Evolutionary conservation across 2,113 vertebrate genomes (phyloP).

Genomic region (Dolichallabes microphthalmus): DNA sequence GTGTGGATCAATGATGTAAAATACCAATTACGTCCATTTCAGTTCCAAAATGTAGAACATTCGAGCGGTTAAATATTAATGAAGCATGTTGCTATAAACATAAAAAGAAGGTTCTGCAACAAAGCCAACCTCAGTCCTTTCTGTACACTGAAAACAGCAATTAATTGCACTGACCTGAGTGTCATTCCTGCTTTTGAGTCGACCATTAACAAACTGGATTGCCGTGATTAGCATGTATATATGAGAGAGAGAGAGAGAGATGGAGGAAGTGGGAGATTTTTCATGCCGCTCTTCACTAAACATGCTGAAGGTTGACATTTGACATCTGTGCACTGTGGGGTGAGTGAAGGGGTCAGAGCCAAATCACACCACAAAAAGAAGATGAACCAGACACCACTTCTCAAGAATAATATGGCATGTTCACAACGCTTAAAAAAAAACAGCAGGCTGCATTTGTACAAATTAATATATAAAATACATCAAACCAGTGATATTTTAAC

Average conservation of each 20-base stretch:
- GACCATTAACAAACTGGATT: background rate
- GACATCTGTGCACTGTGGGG: conserved; percentile 32
- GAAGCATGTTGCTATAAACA: too few species aligned
- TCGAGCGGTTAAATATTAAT: background rate
- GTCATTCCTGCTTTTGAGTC: background rate
- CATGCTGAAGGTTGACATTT: conserved; percentile 5
- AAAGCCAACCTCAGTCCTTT: background rate
- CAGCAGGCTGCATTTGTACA: background rate
- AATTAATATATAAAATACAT: background rate
- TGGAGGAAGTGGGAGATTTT: background rate
- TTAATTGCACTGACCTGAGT: conserved; percentile 6
- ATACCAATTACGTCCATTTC: background rate
- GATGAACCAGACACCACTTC: background rate
- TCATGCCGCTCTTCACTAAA: background rate
- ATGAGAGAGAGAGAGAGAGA: background rate
- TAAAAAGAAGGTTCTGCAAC: background rate
- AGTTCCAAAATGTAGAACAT: background rate
- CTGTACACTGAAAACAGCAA: background rate
- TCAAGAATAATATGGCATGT: conserved; percentile 32
- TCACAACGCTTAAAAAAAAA: conserved; percentile 38
- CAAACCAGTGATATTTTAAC: background rate
- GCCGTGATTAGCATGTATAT: background rate
- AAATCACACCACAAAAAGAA: background rate
- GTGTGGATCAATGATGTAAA: background rate
- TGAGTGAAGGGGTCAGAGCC: conserved; percentile 33